phyloP scores from a whole-genome alignment of 2,113 vertebrate genomes.

The Nettapus auritus region DNA sequence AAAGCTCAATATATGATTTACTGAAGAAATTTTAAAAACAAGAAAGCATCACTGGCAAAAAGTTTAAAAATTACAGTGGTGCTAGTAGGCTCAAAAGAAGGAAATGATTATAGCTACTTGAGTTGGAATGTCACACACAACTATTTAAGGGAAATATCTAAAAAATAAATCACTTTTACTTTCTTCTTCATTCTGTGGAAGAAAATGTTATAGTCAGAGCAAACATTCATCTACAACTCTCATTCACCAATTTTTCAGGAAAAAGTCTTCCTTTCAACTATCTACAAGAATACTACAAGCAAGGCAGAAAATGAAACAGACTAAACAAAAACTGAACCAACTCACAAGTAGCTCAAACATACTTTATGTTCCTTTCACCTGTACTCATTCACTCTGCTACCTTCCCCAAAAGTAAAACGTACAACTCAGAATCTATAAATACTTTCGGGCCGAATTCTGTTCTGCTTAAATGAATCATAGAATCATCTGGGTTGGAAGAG shows the following conservation, averaged over 20 bases:
- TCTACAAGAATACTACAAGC: not conserved
- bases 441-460: not conserved
- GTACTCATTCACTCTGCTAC: not conserved
- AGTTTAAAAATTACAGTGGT: not conserved
- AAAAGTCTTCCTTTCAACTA: not conserved
- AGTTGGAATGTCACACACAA: not conserved
- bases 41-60: not conserved
- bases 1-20: not conserved
- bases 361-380: not conserved
- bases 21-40: not conserved
- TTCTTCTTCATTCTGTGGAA: not conserved
- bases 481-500: too few relatives aligned
- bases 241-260: not conserved
- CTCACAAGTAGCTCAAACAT: not conserved
- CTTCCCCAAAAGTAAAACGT: not conserved
- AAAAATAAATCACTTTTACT: too few relatives aligned
- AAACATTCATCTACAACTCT: not conserved
- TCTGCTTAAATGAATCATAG: not conserved
- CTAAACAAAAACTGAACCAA: not conserved
- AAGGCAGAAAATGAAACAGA: not conserved
- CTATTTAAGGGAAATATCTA: not conserved
- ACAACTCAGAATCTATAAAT: not conserved
- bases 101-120: not conserved
- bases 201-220: not conserved
- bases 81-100: not conserved